Base-by-base conservation (phyloP, 2,888 invertebrate species). In the Campoplex nolae region DNA sequence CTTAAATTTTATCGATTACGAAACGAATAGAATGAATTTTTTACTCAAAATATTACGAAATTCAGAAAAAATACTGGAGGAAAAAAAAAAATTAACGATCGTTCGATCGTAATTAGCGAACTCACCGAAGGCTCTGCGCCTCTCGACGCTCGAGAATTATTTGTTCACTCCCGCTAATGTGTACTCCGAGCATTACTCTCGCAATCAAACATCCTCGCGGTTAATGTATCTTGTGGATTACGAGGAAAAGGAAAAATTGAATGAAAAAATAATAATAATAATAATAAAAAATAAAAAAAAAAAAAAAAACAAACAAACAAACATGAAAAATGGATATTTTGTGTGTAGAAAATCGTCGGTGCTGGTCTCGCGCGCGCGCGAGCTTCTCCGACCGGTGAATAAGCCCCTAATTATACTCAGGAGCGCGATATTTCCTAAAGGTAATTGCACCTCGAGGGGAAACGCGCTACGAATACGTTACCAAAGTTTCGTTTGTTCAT, bases 381-480 rank as follows among this genome's bases (percentile, higher is more conserved):
- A 28, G 32, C 35, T 23, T 23, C 23, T 23, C 23, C 23, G 23
- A 23, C 23, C 23, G 35, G 65, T n/a, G 51, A 75, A 70, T 70
- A 79, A 68, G 28, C 65, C 75, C 51, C 48, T 74, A 65, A 54
- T 82, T 82, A 82, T 32, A 38, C 56, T 18, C 74, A 42, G 38
- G 67, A 35, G 42, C 81, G 67, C 16, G 62, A 81, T 82, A 82
- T 67, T 82, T 74, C 54, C 65, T 28, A 74, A 42, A 74, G 35
- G 74, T 82, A 82, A 82, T 82, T 82, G 74, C 81, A 75, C 1
- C 81, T 42, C 45, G 62, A 54, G 51, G 67, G 73, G 38, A 18
- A 62, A 35, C n/a, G 62, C 54, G 58, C n/a, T 65, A 74, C 45
- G 62, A 35, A 81, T 65, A 38, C 32, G 54, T 58, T 58, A 38